phyloP scores from a whole-genome alignment of 2,797 vertebrate species.

The Gallinago nigripennis region DNA sequence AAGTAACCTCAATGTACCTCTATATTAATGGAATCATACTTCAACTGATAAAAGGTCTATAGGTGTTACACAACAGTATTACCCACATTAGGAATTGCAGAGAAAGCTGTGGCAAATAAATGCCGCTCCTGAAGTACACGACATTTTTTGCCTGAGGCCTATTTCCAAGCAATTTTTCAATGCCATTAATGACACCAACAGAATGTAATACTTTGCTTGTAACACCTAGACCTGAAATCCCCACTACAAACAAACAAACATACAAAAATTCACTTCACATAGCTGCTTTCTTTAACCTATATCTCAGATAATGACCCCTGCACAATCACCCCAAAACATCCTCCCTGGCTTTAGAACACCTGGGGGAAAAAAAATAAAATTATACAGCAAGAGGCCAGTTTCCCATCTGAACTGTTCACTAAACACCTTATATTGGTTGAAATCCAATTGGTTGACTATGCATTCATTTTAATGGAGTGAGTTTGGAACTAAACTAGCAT shows the following conservation, averaged over 20 bases:
- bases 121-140: rapidly evolving
- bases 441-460: not conserved
- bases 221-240: not conserved
- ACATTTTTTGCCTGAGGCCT: not conserved
- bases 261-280: not conserved
- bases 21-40: not conserved
- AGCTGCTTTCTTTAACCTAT: not conserved
- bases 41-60: not conserved
- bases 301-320: not conserved
- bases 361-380: not conserved
- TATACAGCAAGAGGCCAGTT: not conserved
- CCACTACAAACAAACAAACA: not conserved
- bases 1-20: not conserved
- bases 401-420: not conserved
- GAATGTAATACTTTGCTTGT: not conserved
- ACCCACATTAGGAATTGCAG: not conserved
- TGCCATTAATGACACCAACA: not conserved
- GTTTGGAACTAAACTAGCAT: conserved; percentile 14
- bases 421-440: not conserved
- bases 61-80: not conserved
- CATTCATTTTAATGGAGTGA: conserved; percentile 14
- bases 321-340: not conserved
- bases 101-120: not conserved
- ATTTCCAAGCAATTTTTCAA: not conserved
- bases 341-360: not conserved